These are phyloP conservation scores for Mercenaria mercenaria DNA, from an alignment of 1,140 invertebrate genomes.

Conservation along the genomic window DNA sequence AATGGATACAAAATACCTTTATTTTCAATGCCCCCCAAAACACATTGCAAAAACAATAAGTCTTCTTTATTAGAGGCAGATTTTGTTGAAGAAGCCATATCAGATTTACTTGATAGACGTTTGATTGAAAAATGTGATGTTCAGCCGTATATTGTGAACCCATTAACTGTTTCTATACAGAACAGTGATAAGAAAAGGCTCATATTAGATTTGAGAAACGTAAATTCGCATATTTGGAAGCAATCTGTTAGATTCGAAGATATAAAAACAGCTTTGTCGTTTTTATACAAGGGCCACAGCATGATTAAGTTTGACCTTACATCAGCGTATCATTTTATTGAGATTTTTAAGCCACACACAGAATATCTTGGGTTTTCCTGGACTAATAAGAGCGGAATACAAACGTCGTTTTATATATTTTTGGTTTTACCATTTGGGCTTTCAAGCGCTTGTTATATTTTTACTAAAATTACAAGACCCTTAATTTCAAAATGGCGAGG, in stretches of 20 bases:
- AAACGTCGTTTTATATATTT: background rate
- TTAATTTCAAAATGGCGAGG: constrained; percentile 28
- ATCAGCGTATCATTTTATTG: constrained; percentile 42
- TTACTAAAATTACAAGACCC: constrained; percentile 44
- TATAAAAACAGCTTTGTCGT: constrained; percentile 11
- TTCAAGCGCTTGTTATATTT: constrained; percentile 41
- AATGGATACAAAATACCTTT: constrained; percentile 46
- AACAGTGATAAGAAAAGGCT: constrained; percentile 33
- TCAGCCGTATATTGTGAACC: constrained; percentile 36
- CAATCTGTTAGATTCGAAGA: constrained; percentile 46
- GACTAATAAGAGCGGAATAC: background rate
- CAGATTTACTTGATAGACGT: constrained; percentile 31
- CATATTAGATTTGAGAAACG: constrained; percentile 42
- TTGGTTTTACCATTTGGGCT: constrained; percentile 36
- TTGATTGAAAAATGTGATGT: constrained; percentile 42
- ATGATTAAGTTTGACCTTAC: constrained; percentile 41
- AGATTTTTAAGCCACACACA: constrained; percentile 37
- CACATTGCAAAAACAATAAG: constrained; percentile 40
- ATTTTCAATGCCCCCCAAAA: background rate
- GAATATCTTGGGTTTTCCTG: constrained; percentile 38
- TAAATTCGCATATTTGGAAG: constrained; percentile 43
- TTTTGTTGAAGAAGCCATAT: constrained; percentile 41
- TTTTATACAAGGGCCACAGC: constrained; percentile 10
- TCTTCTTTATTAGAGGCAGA: constrained; percentile 15
- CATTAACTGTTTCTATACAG: constrained; percentile 49